phyloP scores from a whole-genome alignment of 2,797 vertebrate species.

The Galaxias olidus region DNA sequence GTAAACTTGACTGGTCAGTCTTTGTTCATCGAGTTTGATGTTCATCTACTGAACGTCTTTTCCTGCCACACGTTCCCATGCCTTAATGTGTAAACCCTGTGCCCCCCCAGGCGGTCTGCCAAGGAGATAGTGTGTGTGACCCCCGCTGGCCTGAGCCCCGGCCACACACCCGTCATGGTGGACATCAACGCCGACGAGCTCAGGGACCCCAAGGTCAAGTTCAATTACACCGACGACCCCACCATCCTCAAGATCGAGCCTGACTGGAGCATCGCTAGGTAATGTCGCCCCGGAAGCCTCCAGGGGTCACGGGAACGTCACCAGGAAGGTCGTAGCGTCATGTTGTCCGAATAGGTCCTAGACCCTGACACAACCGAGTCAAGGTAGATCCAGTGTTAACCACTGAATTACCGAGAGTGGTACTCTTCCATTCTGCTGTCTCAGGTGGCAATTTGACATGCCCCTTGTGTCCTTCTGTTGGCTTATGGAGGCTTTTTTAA shows the following conservation, averaged over 20 bases:
- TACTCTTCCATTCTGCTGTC: too few relatives aligned
- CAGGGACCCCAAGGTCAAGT: constrained; percentile 90
- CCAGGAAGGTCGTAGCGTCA: too few relatives aligned
- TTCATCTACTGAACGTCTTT: constrained; percentile 1
- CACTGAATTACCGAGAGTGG: too few relatives aligned
- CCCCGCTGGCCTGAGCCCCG: constrained; percentile 79
- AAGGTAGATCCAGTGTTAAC: too few relatives aligned
- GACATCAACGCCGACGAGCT: constrained; percentile 93
- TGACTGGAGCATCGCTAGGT: constrained; percentile 98
- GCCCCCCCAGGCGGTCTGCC: constrained; percentile 78
- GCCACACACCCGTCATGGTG: constrained; percentile 86
- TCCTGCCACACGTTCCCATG: constrained; percentile 7
- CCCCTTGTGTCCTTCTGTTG: too few relatives aligned
- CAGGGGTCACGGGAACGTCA: too few relatives aligned
- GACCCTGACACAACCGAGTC: too few relatives aligned
- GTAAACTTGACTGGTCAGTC: constrained; percentile 95
- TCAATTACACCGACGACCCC: constrained; percentile 96
- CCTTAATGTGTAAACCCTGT: constrained; percentile 23
- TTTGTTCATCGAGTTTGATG: constrained; percentile 86
- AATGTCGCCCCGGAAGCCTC: constrained; percentile 1
- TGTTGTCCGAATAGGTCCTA: neutral
- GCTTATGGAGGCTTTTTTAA: too few relatives aligned
- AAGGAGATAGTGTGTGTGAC: constrained; percentile 93
- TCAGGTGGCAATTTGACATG: too few relatives aligned
- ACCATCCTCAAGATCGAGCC: constrained; percentile 93